A percentile compares a stretch with the other conserved stretches of the same genome.
Conservation (phyloP, 2,797 vertebrate species). For the Halcyon chelicuti region DNA sequence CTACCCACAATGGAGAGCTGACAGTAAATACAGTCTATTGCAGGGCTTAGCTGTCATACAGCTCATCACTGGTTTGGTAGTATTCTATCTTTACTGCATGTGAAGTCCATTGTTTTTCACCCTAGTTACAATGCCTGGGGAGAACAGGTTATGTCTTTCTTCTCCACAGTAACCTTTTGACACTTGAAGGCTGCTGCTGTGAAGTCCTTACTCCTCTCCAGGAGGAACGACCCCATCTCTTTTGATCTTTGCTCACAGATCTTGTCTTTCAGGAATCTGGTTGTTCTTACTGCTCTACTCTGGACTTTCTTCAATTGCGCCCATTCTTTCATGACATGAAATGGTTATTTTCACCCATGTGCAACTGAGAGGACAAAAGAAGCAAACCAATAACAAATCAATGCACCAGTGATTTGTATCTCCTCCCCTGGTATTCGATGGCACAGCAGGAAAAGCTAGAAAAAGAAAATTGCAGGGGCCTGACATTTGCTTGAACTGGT, state of each 20-base stretch:
- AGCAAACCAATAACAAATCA: neutral
- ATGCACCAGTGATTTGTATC: neutral
- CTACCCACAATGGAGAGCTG: neutral
- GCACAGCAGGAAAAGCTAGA: neutral
- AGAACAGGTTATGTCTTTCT: neutral
- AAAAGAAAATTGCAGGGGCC: neutral
- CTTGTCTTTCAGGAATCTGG: neutral
- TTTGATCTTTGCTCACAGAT: neutral
- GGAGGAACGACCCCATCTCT: neutral
- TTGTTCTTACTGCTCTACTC: neutral
- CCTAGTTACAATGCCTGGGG: neutral
- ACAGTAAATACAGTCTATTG: neutral
- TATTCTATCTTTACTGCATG: neutral
- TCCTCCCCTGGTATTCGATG: rapidly evolving
- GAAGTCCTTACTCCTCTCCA: neutral
- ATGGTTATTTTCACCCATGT: neutral
- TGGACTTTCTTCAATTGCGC: neutral
- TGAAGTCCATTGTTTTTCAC: neutral
- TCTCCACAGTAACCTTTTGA: neutral
- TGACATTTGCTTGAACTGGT: neutral
- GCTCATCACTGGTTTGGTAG: neutral
- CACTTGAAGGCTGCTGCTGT: neutral
- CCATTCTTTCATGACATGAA: neutral
- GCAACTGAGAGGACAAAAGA: neutral
- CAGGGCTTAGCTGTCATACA: neutral